Conservation (phyloP, 2,888 invertebrate species). For the Diogma glabrata region DNA sequence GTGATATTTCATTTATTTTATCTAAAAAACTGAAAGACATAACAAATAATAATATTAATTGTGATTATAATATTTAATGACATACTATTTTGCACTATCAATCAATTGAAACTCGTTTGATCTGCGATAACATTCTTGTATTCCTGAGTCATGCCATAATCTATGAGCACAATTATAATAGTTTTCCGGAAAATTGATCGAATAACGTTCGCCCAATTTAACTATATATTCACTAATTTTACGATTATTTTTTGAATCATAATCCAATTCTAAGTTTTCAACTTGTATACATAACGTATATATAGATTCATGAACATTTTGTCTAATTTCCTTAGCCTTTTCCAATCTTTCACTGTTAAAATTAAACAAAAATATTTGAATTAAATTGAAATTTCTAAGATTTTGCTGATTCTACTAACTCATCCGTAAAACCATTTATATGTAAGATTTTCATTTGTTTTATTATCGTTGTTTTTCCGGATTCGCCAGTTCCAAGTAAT, state of each 20-base stretch:
- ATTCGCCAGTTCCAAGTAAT: constrained; percentile 62
- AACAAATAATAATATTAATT: not conserved
- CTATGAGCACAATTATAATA: constrained; percentile 56
- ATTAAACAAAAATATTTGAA: constrained; percentile 10
- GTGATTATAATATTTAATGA: constrained; percentile 20
- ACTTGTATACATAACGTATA: constrained; percentile 51
- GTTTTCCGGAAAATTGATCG: constrained; percentile 39
- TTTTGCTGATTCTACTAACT: no score
- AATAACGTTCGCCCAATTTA: constrained; percentile 36
- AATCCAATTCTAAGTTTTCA: constrained; percentile 40
- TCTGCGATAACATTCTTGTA: constrained; percentile 54
- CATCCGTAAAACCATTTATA: constrained; percentile 60
- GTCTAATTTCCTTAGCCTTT: constrained; percentile 52
- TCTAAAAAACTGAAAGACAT: constrained; percentile 66
- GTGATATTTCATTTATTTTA: constrained; percentile 51
- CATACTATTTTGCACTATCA: constrained; percentile 75
- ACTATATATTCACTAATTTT: constrained; percentile 39
- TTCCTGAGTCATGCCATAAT: constrained; percentile 60
- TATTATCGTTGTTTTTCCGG: constrained; percentile 74
- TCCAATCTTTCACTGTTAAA: constrained; percentile 59
- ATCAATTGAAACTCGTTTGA: constrained; percentile 69
- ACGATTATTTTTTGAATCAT: constrained; percentile 35
- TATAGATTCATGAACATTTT: constrained; percentile 66
- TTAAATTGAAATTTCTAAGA: no score
- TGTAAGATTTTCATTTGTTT: constrained; percentile 82